These are phyloP conservation scores for Psittacus erithacus DNA, from an alignment of 2,113 vertebrate species.

Conservation along the genomic window DNA sequence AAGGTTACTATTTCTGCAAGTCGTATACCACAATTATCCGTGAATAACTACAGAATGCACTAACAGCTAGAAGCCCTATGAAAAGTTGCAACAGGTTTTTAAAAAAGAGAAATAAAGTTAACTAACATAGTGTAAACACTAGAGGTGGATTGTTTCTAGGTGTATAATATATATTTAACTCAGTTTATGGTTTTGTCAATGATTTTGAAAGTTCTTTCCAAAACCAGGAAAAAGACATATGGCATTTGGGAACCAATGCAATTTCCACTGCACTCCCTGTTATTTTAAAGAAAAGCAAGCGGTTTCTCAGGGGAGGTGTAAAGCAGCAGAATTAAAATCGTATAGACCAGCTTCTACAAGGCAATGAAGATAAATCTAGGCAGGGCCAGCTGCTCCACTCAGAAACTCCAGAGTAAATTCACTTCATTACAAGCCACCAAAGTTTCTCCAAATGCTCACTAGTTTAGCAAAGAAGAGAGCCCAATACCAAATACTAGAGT, in stretches of 20 bases:
- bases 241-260: neutral
- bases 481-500: neutral
- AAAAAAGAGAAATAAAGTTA: neutral
- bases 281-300: neutral
- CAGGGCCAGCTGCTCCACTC: neutral
- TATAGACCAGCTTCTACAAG: neutral
- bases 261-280: neutral
- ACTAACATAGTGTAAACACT: neutral
- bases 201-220: neutral
- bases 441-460: neutral
- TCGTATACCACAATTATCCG: neutral
- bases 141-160: neutral
- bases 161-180: neutral
- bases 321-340: neutral
- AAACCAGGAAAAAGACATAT: neutral
- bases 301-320: neutral
- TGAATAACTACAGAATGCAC: neutral
- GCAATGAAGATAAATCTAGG: neutral
- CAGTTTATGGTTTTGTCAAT: neutral
- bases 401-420: neutral
- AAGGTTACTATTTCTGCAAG: neutral
- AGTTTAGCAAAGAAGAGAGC: neutral
- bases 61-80: neutral
- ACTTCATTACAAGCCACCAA: neutral
- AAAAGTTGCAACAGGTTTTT: neutral